Percentiles rank a stretch among this genome's conserved stretches.
Evolutionary conservation across 2,888 invertebrate species (phyloP).

Genomic region (Rhyacophila evoluta): DNA sequence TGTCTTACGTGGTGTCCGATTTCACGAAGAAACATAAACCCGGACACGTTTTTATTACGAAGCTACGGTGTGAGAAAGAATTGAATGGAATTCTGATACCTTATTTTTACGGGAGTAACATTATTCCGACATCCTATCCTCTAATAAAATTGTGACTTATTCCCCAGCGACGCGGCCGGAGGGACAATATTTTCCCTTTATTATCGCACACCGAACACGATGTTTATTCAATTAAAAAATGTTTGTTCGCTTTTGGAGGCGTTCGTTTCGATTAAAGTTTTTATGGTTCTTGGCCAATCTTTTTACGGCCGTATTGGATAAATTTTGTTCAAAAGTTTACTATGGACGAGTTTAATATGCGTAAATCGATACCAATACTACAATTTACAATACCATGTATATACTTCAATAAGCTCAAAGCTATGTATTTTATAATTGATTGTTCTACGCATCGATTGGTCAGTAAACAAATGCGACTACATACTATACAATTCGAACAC

Average conservation of each 20-base stretch:
- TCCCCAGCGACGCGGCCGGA: neutral
- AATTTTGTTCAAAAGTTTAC: too few relatives aligned
- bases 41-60: neutral
- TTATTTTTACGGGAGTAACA: neutral
- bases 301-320: too few relatives aligned
- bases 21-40: neutral
- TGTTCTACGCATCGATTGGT: too few relatives aligned
- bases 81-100: neutral
- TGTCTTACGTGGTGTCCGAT: neutral
- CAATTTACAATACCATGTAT: too few relatives aligned
- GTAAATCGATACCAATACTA: too few relatives aligned
- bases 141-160: slow-evolving; percentile 15
- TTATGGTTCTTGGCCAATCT: too few relatives aligned
- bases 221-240: neutral
- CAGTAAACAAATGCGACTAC: too few relatives aligned
- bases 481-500: too few relatives aligned
- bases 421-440: too few relatives aligned
- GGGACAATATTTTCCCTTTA: neutral
- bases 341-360: too few relatives aligned
- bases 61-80: neutral
- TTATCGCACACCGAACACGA: neutral
- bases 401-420: too few relatives aligned
- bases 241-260: neutral
- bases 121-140: neutral
- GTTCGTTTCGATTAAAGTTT: neutral